Conservation (phyloP, 2,113 vertebrate genomes). For the Plectropomus leopardus region DNA sequence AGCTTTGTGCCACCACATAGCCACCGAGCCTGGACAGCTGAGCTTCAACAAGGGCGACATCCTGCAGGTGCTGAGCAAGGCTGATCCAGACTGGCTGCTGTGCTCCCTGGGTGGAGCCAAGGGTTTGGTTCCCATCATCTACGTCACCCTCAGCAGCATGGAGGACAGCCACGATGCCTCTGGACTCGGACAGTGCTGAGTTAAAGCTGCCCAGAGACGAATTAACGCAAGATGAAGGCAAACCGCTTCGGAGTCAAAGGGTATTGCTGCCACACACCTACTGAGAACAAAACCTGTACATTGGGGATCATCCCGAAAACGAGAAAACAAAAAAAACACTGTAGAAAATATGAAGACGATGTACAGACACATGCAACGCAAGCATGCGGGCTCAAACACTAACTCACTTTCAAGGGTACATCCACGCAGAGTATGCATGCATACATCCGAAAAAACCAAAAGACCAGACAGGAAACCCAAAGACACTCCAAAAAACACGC, state of each 20-base stretch:
- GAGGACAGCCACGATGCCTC: conserved; percentile 71
- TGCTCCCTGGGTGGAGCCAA: conserved; percentile 86
- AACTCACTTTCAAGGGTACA: conserved; percentile 32
- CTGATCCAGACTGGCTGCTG: conserved; percentile 91
- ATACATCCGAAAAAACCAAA: conserved; percentile 53
- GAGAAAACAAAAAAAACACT: conserved; percentile 6
- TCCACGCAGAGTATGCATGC: conserved; percentile 62
- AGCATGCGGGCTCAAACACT: conserved; percentile 59
- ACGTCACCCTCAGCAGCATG: conserved; percentile 85
- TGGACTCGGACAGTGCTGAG: conserved; percentile 38
- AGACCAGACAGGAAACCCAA: conserved; percentile 56
- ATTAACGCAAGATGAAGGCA: background rate
- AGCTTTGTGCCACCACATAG: conserved; percentile 93
- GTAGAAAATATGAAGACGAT: conserved; percentile 10
- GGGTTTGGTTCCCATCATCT: conserved; percentile 93
- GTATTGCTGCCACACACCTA: background rate
- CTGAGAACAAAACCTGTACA: background rate
- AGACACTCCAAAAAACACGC: conserved; percentile 49
- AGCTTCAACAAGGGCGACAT: conserved; percentile 94
- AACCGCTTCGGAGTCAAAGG: background rate
- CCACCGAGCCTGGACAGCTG: conserved; percentile 92
- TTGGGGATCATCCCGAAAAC: background rate
- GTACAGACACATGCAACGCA: conserved; percentile 40
- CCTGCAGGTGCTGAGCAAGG: conserved; percentile 88
- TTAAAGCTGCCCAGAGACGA: background rate